Evolutionary conservation across 2,888 invertebrate genomes (phyloP).

Genomic region (Synanthedon formicaeformis): DNA sequence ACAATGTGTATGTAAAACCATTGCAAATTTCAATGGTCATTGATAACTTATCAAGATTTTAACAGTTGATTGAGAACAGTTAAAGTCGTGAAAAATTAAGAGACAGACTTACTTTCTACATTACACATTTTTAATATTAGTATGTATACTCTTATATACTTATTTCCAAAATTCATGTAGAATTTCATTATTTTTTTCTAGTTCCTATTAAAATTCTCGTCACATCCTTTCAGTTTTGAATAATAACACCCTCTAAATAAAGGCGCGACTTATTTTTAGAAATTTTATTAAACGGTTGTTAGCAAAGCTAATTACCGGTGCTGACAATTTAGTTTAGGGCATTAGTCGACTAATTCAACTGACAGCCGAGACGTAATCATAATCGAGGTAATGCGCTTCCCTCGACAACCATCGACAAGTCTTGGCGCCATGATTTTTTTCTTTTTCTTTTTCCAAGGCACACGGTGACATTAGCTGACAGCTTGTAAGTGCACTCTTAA

Average conservation of each 20-base stretch:
- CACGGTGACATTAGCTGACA: constrained; percentile 20
- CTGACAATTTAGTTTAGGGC: constrained; percentile 33
- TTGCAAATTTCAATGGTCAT: too few species aligned
- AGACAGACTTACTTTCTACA: too few species aligned
- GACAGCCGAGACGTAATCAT: constrained; percentile 30
- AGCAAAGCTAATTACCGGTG: constrained; percentile 32
- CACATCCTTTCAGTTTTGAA: background rate
- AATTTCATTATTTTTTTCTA: background rate
- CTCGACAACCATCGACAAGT: constrained; percentile 23
- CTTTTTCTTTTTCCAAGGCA: constrained; percentile 6
- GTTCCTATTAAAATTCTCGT: background rate
- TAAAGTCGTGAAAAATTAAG: too few species aligned
- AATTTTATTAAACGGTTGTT: constrained; percentile 10
- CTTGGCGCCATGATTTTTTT: constrained; percentile 31
- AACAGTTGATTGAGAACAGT: too few species aligned
- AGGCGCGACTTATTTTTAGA: constrained; percentile 12
- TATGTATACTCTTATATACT: too few species aligned
- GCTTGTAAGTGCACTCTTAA: background rate
- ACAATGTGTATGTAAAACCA: too few species aligned
- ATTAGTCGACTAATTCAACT: constrained; percentile 30
- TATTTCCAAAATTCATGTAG: background rate
- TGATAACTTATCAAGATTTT: too few species aligned
- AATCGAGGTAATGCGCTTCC: constrained; percentile 28
- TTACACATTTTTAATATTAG: too few species aligned
- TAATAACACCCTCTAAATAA: background rate